Evolutionary conservation across 1,140 invertebrate genomes (phyloP), one percentile per base, ranked within the genome.

Genomic region (Temnothorax longispinosus): DNA sequence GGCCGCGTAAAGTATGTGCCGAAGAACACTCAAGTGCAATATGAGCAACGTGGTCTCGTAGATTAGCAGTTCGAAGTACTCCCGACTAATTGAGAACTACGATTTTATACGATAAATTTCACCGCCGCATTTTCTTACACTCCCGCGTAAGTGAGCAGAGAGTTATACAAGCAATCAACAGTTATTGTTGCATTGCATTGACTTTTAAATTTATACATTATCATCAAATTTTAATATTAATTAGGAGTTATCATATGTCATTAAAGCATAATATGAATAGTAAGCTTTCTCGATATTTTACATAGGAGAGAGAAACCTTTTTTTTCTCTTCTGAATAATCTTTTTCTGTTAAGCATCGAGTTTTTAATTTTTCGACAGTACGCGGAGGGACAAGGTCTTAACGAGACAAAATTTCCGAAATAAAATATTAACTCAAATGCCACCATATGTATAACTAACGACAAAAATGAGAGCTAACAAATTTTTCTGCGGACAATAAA

Each of bases 11-110:
- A 74, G 69, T 84, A 84, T 56, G 69, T 80, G 54, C 69, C 54
- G 27, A 56, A 27, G 32, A 76, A 78, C 41, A 86, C 21, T 74
- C 7, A 64, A 71, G 67, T 62, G 67, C 54, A 75, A 84, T 62
- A 75, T 84, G 80, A 74, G 67, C 80, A 74, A 47, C 80, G 80
- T 38, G 69, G 54, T 47, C 77, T 81, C 80, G 80, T 75, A 62
- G 69, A 81, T 72, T 84, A 54, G 80, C 54, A 38, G 80, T 81
- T 81, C 77, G 47, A 81, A 69, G 77, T 71, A 81, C 77, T 84
- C 80, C n/a, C 54, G 69, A 60, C 80, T 84, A 84, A 84, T 84
- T 74, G 69, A 84, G 69, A 84, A 47, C 69, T 35, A 32, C 69
- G 69, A 84, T 84, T 84, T 75, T 60, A 15, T 32, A 44, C 54